A percentile compares a stretch with the other conserved stretches of the same genome.
Evolutionary conservation across 2,113 vertebrate species (phyloP).

Genomic region (Gambusia affinis): DNA sequence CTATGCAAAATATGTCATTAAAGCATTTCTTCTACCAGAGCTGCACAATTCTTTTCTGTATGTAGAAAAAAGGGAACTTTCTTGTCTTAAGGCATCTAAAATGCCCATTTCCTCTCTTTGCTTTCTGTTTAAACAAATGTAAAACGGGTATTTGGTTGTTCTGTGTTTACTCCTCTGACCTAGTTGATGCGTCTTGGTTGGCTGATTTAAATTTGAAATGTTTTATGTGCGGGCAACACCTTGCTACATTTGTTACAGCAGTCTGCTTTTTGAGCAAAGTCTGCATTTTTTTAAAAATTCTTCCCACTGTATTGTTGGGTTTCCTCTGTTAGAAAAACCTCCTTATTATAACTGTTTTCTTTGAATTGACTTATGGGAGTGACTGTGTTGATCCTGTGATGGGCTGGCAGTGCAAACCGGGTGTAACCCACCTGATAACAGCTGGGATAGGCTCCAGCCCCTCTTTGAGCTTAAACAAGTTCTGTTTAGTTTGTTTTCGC

Average conservation of each 20-base stretch:
- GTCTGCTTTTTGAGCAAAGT: not conserved
- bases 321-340: not conserved
- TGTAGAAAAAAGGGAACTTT: slow-evolving; percentile 20
- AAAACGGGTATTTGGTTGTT: slow-evolving; percentile 33
- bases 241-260: not conserved
- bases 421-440: not conserved
- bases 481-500: not conserved
- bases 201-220: slow-evolving; percentile 37
- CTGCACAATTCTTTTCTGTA: slow-evolving; percentile 3
- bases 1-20: not conserved
- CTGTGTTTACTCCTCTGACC: slow-evolving; percentile 31
- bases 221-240: not conserved
- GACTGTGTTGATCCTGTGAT: not conserved
- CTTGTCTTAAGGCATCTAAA: slow-evolving; percentile 31
- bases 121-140: slow-evolving; percentile 34
- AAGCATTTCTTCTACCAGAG: not conserved
- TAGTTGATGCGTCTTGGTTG: slow-evolving; percentile 18
- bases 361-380: not conserved
- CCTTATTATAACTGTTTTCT: not conserved
- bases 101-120: slow-evolving; percentile 4
- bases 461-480: not conserved
- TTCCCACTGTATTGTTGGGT: not conserved
- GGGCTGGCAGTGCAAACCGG: not conserved
- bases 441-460: not conserved
- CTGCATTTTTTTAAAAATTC: not conserved